Base-by-base conservation (phyloP, 92 coral and sea anemone genomes). In the Zoanthus sansibaricus region DNA sequence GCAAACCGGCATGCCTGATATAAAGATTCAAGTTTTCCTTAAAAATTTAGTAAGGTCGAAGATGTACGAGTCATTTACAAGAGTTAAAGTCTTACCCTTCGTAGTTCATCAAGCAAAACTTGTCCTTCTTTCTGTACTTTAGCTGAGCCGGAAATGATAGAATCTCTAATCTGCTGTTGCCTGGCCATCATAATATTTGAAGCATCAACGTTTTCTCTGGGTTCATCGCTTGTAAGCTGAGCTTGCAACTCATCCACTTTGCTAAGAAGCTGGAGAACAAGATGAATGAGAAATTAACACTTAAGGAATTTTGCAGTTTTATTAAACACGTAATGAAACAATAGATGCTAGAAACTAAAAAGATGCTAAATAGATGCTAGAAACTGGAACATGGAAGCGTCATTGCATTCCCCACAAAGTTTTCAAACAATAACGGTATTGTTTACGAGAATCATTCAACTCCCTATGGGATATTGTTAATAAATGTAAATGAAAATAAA, bases 151-250 rank as follows among this genome's bases (percentile, higher is more conserved):
- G 92, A 92, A 17, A 95, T 92, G 67, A 97, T 90, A 48, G 98
- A 88, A 82, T 97, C 99, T 80, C 94, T 85, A 15, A 92, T 91
- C 77, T 97, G 99, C 59, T 91, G 96, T 82, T 97, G 99, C 45
- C 92, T 93, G 37, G 96, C 94, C 71, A 94, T 91, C 89, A 96
- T 84, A 58, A 93, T 83, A 68, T 98, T 93, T 6, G 98, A 93
- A 5, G 96, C 98, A 75, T 95, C 98, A n/a, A 97, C 98, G 72
- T 97, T 97, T 86, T 97, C 99, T 73, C 92, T 93, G 46, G 99
- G 99, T 71, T 97, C 99, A 79, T 97, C 99, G 88, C 99, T 97
- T 21, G 99, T 97, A 32, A 97, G 92, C 76, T 97, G 99, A 32
- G 90, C 91, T 69, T 92, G 92, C 52, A 97, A 91, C 69, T 95